Conservation (phyloP, 2,797 vertebrate genomes). For the Centroberyx gerrardi region DNA sequence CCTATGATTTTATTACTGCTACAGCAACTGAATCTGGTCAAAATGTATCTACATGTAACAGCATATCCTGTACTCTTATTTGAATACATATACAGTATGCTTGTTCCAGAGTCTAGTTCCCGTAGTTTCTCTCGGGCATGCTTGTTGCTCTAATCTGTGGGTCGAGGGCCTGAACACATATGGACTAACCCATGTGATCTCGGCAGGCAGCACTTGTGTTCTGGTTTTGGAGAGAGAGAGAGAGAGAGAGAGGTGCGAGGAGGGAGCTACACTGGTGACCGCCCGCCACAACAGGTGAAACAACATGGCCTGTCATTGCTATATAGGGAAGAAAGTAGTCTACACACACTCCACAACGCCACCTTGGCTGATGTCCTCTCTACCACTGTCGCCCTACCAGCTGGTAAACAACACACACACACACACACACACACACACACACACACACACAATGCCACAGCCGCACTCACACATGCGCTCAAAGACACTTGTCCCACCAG, state of each 20-base stretch:
- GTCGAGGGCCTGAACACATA: conserved; percentile 75
- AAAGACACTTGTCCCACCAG: conserved; percentile 69
- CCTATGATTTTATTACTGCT: conserved; percentile 13
- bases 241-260: conserved; percentile 67
- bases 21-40: conserved; percentile 31
- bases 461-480: conserved; percentile 48
- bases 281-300: conserved; percentile 86
- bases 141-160: conserved; percentile 70
- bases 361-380: conserved; percentile 61
- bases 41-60: conserved; percentile 16
- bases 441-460: conserved; percentile 56
- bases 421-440: conserved; percentile 32
- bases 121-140: conserved; percentile 54
- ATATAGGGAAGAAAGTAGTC: conserved; percentile 88
- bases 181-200: conserved; percentile 82
- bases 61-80: conserved; percentile 3
- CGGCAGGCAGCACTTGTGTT: conserved; percentile 80
- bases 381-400: conserved; percentile 60
- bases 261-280: conserved; percentile 72
- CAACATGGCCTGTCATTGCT: conserved; percentile 86
- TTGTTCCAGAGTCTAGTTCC: conserved; percentile 46
- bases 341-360: conserved; percentile 64
- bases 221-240: conserved; percentile 79
- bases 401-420: conserved; percentile 80
- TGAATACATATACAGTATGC: conserved; percentile 27